Percentiles rank a stretch among this genome's conserved stretches.
Evolutionary conservation across 2,797 vertebrate genomes (phyloP).

Genomic region (Picus viridis): DNA sequence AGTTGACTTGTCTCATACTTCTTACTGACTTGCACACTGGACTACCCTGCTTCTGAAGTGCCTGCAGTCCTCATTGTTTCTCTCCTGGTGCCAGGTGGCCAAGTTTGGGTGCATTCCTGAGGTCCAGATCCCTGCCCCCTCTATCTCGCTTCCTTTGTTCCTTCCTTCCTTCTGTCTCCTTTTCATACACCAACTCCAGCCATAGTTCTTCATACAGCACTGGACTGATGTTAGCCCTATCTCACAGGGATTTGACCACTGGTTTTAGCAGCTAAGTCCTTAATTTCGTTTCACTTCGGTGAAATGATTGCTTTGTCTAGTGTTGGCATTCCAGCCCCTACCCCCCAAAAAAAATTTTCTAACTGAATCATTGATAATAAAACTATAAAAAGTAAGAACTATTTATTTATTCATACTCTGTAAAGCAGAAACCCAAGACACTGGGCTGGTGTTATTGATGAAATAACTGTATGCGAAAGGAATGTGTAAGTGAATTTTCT

Average conservation of each 20-base stretch:
- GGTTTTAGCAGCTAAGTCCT: neutral
- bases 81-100: neutral
- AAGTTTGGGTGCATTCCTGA: rapidly evolving
- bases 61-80: neutral
- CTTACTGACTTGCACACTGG: too few relatives aligned
- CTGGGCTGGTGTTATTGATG: neutral
- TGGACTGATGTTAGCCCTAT: neutral
- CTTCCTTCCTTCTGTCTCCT: neutral
- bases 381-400: neutral
- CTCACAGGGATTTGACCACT: neutral
- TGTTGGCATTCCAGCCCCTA: rapidly evolving
- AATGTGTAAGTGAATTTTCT: neutral
- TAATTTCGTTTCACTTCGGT: neutral
- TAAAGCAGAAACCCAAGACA: neutral
- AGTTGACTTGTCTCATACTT: neutral
- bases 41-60: neutral
- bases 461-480: rapidly evolving
- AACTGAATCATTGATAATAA: neutral
- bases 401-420: neutral
- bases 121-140: rapidly evolving
- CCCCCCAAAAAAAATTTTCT: rapidly evolving
- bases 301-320: neutral
- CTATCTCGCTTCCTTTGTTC: neutral
- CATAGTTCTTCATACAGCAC: rapidly evolving
- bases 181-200: neutral